phyloP scores from a whole-genome alignment of 2,797 vertebrate species.

The Acanthiza pusilla region DNA sequence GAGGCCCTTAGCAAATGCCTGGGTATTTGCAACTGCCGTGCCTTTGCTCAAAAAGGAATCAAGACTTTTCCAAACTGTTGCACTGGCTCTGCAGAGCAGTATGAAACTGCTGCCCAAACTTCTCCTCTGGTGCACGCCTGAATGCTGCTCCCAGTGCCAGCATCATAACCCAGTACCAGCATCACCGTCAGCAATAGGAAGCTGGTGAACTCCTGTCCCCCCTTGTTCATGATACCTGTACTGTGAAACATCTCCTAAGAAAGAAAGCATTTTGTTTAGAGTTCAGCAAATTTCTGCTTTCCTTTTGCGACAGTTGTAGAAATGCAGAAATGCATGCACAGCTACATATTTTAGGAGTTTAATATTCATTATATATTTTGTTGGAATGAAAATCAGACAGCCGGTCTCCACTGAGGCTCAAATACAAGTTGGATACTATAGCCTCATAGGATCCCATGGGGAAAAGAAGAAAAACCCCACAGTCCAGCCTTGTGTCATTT shows the following conservation, averaged over 20 bases:
- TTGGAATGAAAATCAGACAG: background rate
- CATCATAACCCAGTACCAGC: background rate
- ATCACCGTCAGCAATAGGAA: background rate
- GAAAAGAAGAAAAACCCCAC: background rate
- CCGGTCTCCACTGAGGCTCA: background rate
- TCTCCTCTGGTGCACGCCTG: background rate
- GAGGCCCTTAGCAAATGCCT: background rate
- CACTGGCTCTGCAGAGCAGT: background rate
- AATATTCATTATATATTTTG: background rate
- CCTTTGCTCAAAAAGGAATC: slow-evolving; percentile 33
- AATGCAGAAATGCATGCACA: background rate
- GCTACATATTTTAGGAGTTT: background rate
- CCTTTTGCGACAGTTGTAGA: background rate
- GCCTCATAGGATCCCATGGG: background rate
- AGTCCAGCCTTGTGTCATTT: background rate
- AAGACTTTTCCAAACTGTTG: background rate
- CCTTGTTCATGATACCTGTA: background rate
- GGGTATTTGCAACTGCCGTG: background rate
- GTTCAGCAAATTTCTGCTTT: background rate
- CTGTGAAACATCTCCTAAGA: background rate
- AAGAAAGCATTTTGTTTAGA: background rate
- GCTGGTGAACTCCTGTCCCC: background rate
- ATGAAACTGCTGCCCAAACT: background rate
- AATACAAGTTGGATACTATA: background rate
- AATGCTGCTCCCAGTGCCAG: background rate